Evolutionary conservation across 1,140 invertebrate species (phyloP).

Genomic region (Lordiphosa clarofinis): DNA sequence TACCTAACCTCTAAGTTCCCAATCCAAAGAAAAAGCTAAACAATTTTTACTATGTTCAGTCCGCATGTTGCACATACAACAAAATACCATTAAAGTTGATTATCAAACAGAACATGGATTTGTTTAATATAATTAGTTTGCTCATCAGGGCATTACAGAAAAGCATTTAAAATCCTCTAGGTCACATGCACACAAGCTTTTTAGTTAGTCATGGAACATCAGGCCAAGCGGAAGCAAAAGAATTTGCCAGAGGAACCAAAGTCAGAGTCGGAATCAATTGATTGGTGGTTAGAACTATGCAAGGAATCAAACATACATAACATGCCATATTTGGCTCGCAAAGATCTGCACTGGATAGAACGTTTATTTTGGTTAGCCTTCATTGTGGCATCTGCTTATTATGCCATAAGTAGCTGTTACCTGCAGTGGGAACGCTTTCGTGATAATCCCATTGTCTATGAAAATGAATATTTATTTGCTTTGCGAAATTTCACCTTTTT

Average conservation of each 20-base stretch:
- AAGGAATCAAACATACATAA: conserved; percentile 60
- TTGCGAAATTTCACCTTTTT: conserved; percentile 57
- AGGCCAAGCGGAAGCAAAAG: background rate
- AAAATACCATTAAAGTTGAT: conserved; percentile 34
- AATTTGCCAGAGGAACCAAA: background rate
- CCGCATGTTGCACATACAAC: conserved; percentile 28
- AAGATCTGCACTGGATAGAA: conserved; percentile 61
- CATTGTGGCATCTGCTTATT: conserved; percentile 45
- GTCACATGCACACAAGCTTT: conserved; percentile 11
- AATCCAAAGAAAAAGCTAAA: no score
- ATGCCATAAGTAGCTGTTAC: conserved; percentile 51
- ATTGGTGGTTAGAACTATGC: conserved; percentile 44
- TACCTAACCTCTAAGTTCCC: no score
- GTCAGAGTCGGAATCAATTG: background rate
- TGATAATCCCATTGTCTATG: conserved; percentile 67
- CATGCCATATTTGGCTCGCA: conserved; percentile 55
- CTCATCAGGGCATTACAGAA: conserved; percentile 5
- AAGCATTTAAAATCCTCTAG: no score
- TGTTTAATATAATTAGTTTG: background rate
- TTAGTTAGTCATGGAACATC: conserved; percentile 28
- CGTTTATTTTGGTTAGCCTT: conserved; percentile 55
- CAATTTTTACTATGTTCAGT: no score
- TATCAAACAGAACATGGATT: conserved; percentile 5
- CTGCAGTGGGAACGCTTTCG: conserved; percentile 63
- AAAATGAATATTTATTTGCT: conserved; percentile 59